phyloP scores from a whole-genome alignment of 2,797 vertebrate genomes.

The Enteromius trimaculatus region DNA sequence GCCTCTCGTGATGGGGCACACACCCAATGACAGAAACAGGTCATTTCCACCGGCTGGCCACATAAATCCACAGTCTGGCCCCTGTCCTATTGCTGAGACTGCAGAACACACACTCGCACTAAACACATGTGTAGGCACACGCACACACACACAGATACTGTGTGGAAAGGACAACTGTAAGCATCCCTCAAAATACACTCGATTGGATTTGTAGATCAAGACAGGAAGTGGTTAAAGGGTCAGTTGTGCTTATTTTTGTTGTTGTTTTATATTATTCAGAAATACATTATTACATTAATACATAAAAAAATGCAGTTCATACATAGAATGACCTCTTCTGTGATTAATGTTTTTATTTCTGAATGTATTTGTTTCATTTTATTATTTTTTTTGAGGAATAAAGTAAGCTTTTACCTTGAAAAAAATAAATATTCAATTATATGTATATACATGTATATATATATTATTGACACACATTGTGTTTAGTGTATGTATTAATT shows the following conservation, averaged over 20 bases:
- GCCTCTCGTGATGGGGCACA: slow-evolving; percentile 84
- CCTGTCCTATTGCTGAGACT: slow-evolving; percentile 83
- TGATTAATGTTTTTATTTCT: not conserved
- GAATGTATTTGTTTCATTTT: not conserved
- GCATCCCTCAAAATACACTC: slow-evolving; percentile 6
- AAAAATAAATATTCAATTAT: too few relatives aligned
- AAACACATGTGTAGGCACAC: slow-evolving; percentile 15
- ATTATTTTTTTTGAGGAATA: not conserved
- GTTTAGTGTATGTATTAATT: not conserved
- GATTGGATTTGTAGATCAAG: slow-evolving; percentile 8
- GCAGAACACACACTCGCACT: slow-evolving; percentile 70
- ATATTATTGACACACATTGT: not conserved
- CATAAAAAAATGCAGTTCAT: not conserved
- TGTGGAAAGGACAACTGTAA: slow-evolving; percentile 9
- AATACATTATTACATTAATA: not conserved
- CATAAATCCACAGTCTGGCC: slow-evolving; percentile 86
- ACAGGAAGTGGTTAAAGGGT: slow-evolving; percentile 1
- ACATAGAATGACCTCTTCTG: not conserved
- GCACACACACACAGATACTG: not conserved
- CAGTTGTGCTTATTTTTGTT: not conserved
- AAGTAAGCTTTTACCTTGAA: not conserved
- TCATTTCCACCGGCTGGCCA: slow-evolving; percentile 80
- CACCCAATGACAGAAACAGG: slow-evolving; percentile 86
- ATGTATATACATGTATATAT: too few relatives aligned
- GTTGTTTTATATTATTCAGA: not conserved